Evolutionary conservation across 2,888 invertebrate species (phyloP).

Genomic region (Galeopsomyia nigrocyanea): DNA sequence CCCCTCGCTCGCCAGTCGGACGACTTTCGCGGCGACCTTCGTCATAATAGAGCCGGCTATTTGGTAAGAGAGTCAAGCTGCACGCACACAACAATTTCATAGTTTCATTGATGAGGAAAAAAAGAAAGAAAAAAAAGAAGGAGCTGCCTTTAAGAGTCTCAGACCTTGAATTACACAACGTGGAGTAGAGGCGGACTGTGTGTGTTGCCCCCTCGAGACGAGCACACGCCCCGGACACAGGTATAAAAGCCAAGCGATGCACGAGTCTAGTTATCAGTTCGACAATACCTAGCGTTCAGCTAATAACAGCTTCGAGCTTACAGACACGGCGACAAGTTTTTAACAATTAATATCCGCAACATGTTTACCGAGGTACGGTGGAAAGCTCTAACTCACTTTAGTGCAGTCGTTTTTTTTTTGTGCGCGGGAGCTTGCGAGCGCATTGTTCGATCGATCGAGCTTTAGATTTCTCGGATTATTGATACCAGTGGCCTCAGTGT

Average conservation of each 20-base stretch:
- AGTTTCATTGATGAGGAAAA: conserved; percentile 54
- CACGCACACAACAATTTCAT: conserved; percentile 31
- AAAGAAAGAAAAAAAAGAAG: conserved; percentile 49
- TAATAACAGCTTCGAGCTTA: conserved; percentile 38
- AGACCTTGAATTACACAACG: conserved; percentile 64
- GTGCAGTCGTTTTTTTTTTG: no score
- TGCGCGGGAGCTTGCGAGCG: no score
- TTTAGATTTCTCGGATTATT: no score
- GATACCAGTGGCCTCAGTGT: no score
- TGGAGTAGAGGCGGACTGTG: conserved; percentile 30
- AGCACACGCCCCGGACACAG: conserved; percentile 31
- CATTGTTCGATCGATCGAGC: no score
- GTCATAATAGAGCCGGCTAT: conserved; percentile 36
- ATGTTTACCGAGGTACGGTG: conserved; percentile 40
- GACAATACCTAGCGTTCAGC: conserved; percentile 1
- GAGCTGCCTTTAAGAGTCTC: conserved; percentile 33
- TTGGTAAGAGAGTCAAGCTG: conserved; percentile 46
- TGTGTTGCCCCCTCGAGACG: conserved; percentile 11
- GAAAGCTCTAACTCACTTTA: background rate
- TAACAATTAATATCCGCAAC: conserved; percentile 5
- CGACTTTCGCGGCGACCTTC: conserved; percentile 41
- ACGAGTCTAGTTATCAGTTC: conserved; percentile 53
- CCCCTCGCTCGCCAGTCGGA: no score
- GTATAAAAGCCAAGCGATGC: conserved; percentile 53
- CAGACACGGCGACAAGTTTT: background rate